Evolutionary conservation across 2,888 invertebrate species (phyloP), one percentile per base, ranked within the genome.

Genomic region (Sarcophaga caerulescens): DNA sequence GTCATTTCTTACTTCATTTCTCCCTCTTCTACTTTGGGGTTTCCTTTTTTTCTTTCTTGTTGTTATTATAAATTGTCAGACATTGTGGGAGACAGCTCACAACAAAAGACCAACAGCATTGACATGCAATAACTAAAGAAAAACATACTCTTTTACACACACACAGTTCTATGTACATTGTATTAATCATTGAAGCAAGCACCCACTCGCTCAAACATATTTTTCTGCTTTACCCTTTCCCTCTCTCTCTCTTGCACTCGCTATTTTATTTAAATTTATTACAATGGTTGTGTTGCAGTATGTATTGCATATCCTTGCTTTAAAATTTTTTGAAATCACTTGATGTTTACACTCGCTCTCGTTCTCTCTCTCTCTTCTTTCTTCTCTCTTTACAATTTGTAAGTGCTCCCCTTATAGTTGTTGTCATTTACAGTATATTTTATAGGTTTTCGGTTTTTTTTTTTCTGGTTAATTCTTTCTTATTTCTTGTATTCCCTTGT

Each of bases 21-120:
- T 23, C n/a, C 23, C 65, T 12, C n/a, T 65, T 35, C 35, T 35
- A 35, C 6, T 35, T 35, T 35, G 35, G 35, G 6, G 6, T 35
- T 35, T 35, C 35, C 35, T 5, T 35, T 35, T 35, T 45, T 62
- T 60, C 10, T 73, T 52, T 47, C 75, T 65, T 60, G 35, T 74
- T 69, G 8, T 62, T 52, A 57, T 52, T 70, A 65, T 84, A 78
- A 85, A 81, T 78, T 85, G 74, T 62, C 85, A 85, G 85, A 81
- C 81, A 81, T 81, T 85, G 85, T 81, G 77, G 85, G 65, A 85
- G 85, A 81, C 85, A 81, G 77, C 65, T 45, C 12, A 78, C 35
- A 52, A 76, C 68, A 85, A 83, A 73, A 83, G 71, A 62, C 59
- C 47, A 52, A 68, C 68, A 68, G 45, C 21, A 62, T 52, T 3